A percentile compares a stretch with the other conserved stretches of the same genome.
Evolutionary conservation across 2,888 invertebrate genomes (phyloP).

Genomic region (Harpalus rufipes): DNA sequence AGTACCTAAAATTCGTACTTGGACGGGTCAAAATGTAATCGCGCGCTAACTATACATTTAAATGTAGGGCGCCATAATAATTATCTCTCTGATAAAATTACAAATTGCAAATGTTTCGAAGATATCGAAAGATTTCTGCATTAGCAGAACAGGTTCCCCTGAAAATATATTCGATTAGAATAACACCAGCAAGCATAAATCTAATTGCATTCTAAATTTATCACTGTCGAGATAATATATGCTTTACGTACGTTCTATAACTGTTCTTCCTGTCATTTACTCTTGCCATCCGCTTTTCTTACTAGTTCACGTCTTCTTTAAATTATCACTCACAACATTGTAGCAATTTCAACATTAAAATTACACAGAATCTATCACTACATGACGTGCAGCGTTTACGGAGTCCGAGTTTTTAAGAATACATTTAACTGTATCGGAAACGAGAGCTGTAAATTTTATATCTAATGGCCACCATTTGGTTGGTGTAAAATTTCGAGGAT

Average conservation of each 20-base stretch:
- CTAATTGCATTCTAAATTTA: constrained; percentile 34
- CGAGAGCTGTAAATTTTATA: not conserved
- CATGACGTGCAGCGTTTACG: not conserved
- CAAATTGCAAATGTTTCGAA: not conserved
- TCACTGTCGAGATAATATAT: constrained; percentile 20
- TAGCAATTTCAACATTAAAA: too few relatives aligned
- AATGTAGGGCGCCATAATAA: too few relatives aligned
- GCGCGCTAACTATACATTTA: too few relatives aligned
- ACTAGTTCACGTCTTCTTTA: not conserved
- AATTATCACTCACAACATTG: too few relatives aligned
- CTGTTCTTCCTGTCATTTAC: constrained; percentile 25
- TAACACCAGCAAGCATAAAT: constrained; percentile 1
- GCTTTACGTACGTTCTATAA: constrained; percentile 3
- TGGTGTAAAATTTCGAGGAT: not conserved
- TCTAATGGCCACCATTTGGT: not conserved
- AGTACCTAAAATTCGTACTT: too few relatives aligned
- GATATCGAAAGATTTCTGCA: not conserved
- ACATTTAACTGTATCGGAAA: not conserved
- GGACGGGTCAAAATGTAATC: too few relatives aligned
- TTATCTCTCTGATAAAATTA: too few relatives aligned
- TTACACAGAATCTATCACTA: not conserved
- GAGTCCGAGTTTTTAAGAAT: not conserved
- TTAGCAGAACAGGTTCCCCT: constrained; percentile 1
- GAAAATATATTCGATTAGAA: not conserved
- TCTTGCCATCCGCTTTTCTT: not conserved